phyloP scores from a whole-genome alignment of 92 coral and sea anemone species.

The Ricordea florida region DNA sequence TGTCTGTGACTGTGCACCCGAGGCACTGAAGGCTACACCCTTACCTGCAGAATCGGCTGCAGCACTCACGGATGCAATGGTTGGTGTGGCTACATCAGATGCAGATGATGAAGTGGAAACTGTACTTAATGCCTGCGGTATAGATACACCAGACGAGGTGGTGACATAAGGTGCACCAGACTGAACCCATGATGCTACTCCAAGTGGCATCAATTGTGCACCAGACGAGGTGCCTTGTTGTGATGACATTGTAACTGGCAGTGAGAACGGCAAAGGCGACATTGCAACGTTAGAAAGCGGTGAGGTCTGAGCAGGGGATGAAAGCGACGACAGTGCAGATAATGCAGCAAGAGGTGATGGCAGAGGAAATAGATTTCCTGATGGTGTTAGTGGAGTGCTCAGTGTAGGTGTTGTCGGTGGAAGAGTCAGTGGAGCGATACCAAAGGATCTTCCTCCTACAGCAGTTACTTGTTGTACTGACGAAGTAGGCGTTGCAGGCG shows the following conservation, averaged over 20 bases:
- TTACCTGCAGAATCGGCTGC: slow-evolving; percentile 15
- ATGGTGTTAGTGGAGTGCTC: slow-evolving; percentile 94
- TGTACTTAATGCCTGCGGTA: neutral
- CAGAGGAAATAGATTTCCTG: slow-evolving; percentile 78
- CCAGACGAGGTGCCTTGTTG: slow-evolving; percentile 76
- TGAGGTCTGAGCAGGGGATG: slow-evolving; percentile 92
- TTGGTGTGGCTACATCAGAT: slow-evolving; percentile 9
- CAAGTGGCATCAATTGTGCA: slow-evolving; percentile 81
- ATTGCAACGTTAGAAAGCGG: slow-evolving; percentile 89
- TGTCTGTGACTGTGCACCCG: slow-evolving; percentile 19
- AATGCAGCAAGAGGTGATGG: slow-evolving; percentile 96
- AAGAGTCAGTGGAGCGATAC: slow-evolving; percentile 88
- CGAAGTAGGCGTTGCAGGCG: slow-evolving; percentile 78
- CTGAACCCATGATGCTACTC: too few species aligned
- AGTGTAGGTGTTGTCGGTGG: slow-evolving; percentile 84
- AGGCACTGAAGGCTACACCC: neutral
- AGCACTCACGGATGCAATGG: slow-evolving; percentile 26
- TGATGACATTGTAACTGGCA: slow-evolving; percentile 79
- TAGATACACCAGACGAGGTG: slow-evolving; percentile 51
- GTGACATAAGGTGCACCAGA: slow-evolving; percentile 70
- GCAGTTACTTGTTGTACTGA: slow-evolving; percentile 84
- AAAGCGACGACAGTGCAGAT: slow-evolving; percentile 88
- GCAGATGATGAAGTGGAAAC: slow-evolving; percentile 2
- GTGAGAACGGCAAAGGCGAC: slow-evolving; percentile 85
- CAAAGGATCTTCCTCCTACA: slow-evolving; percentile 64